Percentiles rank a stretch among this genome's conserved stretches.
phyloP scores from a whole-genome alignment of 2,888 invertebrate species.

The Choristoneura rosaceana region DNA sequence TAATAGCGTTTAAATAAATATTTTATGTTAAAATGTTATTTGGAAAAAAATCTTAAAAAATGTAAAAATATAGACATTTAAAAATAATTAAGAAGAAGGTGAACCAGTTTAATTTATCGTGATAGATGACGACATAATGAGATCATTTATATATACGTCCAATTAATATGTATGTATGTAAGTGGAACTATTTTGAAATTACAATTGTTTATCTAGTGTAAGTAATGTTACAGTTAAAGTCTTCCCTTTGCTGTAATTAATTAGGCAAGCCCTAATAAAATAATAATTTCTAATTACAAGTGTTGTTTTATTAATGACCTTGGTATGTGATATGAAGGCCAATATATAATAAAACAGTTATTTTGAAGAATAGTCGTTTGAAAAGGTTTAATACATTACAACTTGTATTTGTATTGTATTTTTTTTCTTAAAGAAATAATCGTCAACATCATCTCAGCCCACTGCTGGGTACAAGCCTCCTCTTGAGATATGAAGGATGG shows the following conservation, averaged over 20 bases:
- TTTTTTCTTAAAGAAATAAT: no score
- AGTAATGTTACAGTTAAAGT: conserved; percentile 21
- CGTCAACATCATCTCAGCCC: no score
- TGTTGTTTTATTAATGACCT: conserved; percentile 5
- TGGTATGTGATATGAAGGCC: not conserved
- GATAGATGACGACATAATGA: conserved; percentile 4
- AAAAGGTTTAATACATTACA: no score
- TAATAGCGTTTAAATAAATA: no score
- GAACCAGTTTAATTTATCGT: not conserved
- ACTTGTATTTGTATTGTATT: no score
- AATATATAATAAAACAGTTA: not conserved
- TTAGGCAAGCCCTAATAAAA: conserved; percentile 25
- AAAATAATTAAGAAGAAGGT: not conserved
- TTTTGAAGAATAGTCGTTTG: no score
- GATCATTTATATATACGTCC: not conserved
- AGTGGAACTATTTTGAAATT: conserved; percentile 25
- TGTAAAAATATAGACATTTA: no score
- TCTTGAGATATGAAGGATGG: no score
- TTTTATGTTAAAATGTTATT: no score
- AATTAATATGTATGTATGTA: conserved; percentile 23
- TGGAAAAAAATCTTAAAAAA: no score
- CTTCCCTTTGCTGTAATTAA: conserved; percentile 20
- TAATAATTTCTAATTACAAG: conserved; percentile 5
- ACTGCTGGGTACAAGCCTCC: no score
- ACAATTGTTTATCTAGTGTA: conserved; percentile 35